Conservation (phyloP, 2,113 vertebrate species). For the Chloroceryle aenea region DNA sequence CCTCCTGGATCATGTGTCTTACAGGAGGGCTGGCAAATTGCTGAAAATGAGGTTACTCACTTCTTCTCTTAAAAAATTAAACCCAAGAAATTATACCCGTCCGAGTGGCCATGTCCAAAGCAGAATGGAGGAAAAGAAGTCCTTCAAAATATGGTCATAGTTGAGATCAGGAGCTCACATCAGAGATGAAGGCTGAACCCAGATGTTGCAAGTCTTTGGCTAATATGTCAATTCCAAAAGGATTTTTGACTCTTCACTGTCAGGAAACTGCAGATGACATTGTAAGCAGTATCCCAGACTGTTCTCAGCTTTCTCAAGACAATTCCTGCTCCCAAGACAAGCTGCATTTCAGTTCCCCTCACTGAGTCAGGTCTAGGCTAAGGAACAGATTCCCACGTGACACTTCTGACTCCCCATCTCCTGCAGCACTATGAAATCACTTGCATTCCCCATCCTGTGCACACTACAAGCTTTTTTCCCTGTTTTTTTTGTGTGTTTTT, state of each 20-base stretch:
- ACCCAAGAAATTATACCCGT: background rate
- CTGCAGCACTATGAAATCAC: background rate
- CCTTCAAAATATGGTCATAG: background rate
- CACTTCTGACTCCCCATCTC: background rate
- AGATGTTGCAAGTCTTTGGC: background rate
- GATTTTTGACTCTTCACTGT: background rate
- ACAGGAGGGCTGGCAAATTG: background rate
- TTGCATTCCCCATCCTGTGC: background rate
- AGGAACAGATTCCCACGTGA: background rate
- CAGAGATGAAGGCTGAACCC: background rate
- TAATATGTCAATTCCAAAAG: background rate
- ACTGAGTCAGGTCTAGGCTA: background rate
- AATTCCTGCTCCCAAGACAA: background rate
- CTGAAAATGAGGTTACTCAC: rapidly evolving
- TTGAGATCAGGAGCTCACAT: background rate
- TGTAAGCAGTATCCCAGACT: rapidly evolving
- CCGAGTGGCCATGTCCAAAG: background rate
- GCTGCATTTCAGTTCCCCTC: background rate
- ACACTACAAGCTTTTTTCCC: background rate
- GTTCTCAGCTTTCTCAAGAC: background rate
- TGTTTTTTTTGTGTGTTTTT: rapidly evolving
- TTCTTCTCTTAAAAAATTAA: background rate
- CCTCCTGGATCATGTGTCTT: background rate
- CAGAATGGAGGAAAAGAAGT: background rate
- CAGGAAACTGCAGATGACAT: background rate